phyloP scores from a whole-genome alignment of 2,113 vertebrate genomes.

The Crotalus horridus region DNA sequence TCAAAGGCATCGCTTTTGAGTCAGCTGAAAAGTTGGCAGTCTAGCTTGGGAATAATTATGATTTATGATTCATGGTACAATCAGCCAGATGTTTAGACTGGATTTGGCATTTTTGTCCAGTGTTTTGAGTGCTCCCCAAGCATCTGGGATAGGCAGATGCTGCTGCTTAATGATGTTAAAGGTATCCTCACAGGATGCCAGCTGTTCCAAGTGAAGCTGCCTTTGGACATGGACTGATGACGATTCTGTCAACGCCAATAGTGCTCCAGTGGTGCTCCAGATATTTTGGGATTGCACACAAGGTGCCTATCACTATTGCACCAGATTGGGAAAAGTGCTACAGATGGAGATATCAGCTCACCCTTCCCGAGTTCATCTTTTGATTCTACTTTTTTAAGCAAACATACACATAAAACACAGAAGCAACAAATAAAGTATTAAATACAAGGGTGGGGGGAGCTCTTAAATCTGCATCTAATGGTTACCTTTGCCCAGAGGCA shows the following conservation, averaged over 20 bases:
- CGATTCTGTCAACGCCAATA: background rate
- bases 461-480: background rate
- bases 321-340: background rate
- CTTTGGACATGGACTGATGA: background rate
- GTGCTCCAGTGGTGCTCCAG: background rate
- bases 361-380: background rate
- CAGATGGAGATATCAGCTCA: background rate
- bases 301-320: background rate
- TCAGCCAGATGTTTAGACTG: background rate
- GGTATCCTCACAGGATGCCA: background rate
- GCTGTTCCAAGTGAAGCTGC: too few species aligned
- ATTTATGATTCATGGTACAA: background rate
- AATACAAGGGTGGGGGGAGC: background rate
- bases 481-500: background rate
- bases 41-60: background rate
- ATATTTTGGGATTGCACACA: background rate
- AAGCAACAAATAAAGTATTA: background rate
- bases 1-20: background rate
- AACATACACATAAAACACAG: background rate
- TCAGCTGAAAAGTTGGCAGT: background rate
- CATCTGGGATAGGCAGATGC: background rate
- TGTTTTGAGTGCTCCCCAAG: background rate
- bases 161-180: background rate
- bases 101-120: background rate
- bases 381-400: background rate